These are phyloP conservation scores for Vanessa atalanta DNA, from an alignment of 1,140 invertebrate species.

Conservation along the genomic window DNA sequence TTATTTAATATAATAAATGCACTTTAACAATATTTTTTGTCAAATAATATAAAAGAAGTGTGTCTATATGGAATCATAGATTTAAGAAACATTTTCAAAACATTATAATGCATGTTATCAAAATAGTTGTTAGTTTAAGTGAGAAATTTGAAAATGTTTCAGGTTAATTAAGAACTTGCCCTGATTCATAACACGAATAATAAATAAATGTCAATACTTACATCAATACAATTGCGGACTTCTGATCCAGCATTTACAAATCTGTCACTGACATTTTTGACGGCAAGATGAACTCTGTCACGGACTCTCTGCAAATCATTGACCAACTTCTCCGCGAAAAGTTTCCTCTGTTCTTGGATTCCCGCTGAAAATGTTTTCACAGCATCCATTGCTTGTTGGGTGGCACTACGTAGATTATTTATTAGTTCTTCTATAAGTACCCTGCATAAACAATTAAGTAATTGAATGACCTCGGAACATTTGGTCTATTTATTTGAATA, in stretches of 20 bases:
- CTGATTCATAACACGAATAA: background rate
- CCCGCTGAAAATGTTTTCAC: conserved; percentile 49
- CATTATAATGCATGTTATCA: too few relatives aligned
- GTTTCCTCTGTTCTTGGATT: conserved; percentile 46
- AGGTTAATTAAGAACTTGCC: too few relatives aligned
- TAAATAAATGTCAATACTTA: conserved; percentile 42
- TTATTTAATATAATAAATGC: background rate
- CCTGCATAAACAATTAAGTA: conserved; percentile 38
- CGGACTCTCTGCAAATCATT: conserved; percentile 48
- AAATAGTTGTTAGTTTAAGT: too few relatives aligned
- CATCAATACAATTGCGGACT: conserved; percentile 56
- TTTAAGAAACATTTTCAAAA: background rate
- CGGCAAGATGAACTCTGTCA: conserved; percentile 42
- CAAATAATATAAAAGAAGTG: too few relatives aligned
- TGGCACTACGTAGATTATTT: conserved; percentile 47
- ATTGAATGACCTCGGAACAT: background rate
- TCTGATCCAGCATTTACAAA: conserved; percentile 43
- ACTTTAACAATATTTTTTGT: too few relatives aligned
- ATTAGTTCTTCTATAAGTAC: conserved; percentile 54
- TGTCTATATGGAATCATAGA: background rate
- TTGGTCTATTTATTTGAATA: background rate
- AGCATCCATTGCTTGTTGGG: conserved; percentile 50
- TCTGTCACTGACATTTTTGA: conserved; percentile 48
- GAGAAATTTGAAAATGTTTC: background rate
- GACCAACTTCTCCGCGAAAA: conserved; percentile 46